phyloP scores from a whole-genome alignment of 2,113 vertebrate genomes.

The Coreoperca whiteheadi region DNA sequence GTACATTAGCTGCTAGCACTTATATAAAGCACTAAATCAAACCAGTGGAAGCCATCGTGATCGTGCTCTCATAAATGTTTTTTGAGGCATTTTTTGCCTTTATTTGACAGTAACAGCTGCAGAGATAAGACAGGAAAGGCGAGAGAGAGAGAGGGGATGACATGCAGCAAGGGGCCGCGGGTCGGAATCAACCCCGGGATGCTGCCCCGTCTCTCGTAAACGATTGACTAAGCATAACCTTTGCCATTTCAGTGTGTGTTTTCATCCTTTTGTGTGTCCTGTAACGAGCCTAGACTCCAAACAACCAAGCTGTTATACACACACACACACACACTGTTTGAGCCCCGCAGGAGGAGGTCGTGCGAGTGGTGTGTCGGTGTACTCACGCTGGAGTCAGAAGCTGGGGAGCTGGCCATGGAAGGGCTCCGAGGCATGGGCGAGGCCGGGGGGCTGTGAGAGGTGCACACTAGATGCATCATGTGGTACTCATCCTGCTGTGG shows the following conservation, averaged over 20 bases:
- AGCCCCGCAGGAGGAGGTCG: background rate
- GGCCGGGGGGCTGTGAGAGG: constrained; percentile 76
- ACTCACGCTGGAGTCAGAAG: constrained; percentile 75
- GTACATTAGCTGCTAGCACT: background rate
- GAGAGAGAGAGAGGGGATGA: too few relatives aligned
- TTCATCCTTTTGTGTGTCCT: background rate
- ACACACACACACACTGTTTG: background rate
- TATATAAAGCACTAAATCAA: background rate
- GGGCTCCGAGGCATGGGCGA: constrained; percentile 74
- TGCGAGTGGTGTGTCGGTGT: background rate
- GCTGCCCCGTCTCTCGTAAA: background rate
- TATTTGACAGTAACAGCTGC: too few relatives aligned
- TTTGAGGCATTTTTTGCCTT: too few relatives aligned
- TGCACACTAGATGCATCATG: constrained; percentile 86
- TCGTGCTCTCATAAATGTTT: background rate
- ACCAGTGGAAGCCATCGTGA: background rate
- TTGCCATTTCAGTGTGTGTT: background rate
- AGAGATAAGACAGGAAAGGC: too few relatives aligned
- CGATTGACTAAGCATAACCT: background rate
- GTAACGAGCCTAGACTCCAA: background rate
- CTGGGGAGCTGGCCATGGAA: constrained; percentile 6
- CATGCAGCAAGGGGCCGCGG: too few relatives aligned
- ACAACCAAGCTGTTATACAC: background rate
- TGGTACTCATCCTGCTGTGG: constrained; percentile 85
- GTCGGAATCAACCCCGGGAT: too few relatives aligned